Percentiles rank a stretch among this genome's conserved stretches.
Conservation (phyloP, 2,888 invertebrate species). For the Sminthurides aquaticus region DNA sequence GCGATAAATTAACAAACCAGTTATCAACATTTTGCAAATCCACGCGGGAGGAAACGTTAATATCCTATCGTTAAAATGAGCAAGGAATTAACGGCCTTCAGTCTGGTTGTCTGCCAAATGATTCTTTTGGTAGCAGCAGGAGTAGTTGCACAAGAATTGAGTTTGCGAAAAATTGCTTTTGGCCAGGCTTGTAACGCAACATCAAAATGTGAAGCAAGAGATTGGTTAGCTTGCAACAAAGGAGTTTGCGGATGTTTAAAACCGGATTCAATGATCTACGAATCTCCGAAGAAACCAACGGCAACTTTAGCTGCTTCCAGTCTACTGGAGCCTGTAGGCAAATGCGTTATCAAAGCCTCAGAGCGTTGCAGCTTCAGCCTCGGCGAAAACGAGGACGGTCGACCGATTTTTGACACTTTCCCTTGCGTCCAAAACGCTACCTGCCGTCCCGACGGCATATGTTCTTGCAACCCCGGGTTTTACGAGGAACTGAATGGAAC, state of each 20-base stretch:
- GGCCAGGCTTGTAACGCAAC: neutral
- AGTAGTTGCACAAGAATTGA: no score
- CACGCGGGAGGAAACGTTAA: no score
- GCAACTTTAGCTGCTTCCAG: no score
- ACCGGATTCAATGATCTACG: neutral
- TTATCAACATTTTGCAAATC: no score
- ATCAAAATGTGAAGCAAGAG: neutral
- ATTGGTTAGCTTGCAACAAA: neutral
- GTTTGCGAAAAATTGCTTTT: no score
- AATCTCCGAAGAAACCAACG: neutral
- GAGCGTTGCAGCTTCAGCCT: neutral
- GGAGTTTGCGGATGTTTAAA: neutral
- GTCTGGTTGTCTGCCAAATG: no score
- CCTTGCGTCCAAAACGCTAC: neutral
- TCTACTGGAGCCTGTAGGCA: no score
- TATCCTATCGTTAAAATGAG: no score
- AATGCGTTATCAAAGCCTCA: neutral
- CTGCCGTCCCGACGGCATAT: neutral
- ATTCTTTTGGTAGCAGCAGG: no score
- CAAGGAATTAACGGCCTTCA: no score
- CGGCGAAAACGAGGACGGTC: neutral
- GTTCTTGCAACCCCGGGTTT: neutral
- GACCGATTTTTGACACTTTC: neutral
- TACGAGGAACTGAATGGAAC: neutral
- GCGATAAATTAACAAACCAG: no score